Conservation (phyloP, 2,797 vertebrate genomes). For the Phrynocephalus vlangalii region DNA sequence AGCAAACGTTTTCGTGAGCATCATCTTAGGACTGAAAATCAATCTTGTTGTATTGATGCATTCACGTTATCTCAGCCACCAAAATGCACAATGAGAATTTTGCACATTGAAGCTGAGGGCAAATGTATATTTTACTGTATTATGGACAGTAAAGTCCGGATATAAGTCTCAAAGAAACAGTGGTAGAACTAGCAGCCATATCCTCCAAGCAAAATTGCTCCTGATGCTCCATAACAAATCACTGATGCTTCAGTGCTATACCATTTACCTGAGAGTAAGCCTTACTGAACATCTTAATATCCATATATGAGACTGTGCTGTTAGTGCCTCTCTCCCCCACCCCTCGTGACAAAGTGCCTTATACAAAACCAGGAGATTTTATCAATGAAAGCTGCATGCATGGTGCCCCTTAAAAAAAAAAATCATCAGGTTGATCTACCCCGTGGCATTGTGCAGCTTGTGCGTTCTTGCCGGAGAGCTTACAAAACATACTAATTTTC, state of each 20-base stretch:
- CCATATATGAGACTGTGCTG: background rate
- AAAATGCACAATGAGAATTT: conserved; percentile 8
- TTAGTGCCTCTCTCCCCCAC: conserved; percentile 23
- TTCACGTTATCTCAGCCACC: conserved; percentile 19
- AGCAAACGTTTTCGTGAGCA: conserved; percentile 24
- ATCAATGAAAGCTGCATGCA: conserved; percentile 52
- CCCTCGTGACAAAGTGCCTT: conserved; percentile 46
- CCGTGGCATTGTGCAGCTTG: conserved; percentile 43
- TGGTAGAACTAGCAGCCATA: conserved; percentile 32
- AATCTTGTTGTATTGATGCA: background rate
- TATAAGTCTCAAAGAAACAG: conserved; percentile 15
- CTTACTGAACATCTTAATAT: background rate
- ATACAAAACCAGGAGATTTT: conserved; percentile 53
- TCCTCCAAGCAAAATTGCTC: conserved; percentile 26
- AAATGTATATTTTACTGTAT: too few species aligned
- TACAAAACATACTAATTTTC: conserved; percentile 53
- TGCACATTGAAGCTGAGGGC: background rate
- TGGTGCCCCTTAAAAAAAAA: background rate
- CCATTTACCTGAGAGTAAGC: background rate
- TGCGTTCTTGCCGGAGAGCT: background rate
- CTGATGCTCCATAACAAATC: conserved; percentile 44
- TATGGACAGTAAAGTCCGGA: background rate
- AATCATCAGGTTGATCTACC: conserved; percentile 42
- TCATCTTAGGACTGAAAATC: background rate
- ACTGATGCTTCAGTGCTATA: too few species aligned